Percentiles rank a stretch among this genome's conserved stretches.
These are phyloP conservation scores for Pseudorasbora parva DNA, from an alignment of 2,113 vertebrate species.

Conservation along the genomic window DNA sequence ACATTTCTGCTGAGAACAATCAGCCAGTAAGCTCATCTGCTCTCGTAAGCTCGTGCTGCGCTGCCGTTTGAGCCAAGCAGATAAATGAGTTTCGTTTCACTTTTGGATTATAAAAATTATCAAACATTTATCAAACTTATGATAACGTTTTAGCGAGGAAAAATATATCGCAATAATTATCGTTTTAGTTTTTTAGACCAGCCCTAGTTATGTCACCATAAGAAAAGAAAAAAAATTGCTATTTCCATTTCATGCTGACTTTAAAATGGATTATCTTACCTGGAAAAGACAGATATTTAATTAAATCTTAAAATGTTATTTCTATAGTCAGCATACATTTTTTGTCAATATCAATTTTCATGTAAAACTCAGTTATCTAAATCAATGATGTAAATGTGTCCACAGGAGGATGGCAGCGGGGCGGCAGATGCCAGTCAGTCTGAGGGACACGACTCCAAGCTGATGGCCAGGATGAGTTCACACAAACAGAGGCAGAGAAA, in stretches of 20 bases:
- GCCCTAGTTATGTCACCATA: background rate
- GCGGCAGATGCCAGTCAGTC: slow-evolving; percentile 89
- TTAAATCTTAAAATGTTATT: background rate
- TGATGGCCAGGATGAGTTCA: slow-evolving; percentile 83
- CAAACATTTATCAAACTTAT: too few species aligned
- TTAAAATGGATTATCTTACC: background rate
- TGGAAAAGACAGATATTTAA: background rate
- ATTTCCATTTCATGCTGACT: background rate
- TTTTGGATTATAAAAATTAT: too few species aligned
- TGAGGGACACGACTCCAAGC: slow-evolving; percentile 90
- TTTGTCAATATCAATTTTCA: background rate
- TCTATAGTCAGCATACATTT: background rate
- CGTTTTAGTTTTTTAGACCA: too few species aligned
- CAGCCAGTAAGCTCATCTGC: too few species aligned
- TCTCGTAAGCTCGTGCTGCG: too few species aligned
- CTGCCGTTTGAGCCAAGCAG: too few species aligned
- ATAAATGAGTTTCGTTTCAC: too few species aligned
- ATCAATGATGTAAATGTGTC: background rate
- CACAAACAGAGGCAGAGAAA: slow-evolving; percentile 81
- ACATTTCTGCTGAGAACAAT: too few species aligned
- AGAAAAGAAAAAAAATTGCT: background rate
- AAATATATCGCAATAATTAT: too few species aligned
- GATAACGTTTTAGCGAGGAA: too few species aligned
- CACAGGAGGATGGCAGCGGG: slow-evolving; percentile 88
- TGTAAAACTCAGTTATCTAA: background rate